Base-by-base conservation (phyloP, 2,797 vertebrate genomes). In the Megalops cyprinoides region DNA sequence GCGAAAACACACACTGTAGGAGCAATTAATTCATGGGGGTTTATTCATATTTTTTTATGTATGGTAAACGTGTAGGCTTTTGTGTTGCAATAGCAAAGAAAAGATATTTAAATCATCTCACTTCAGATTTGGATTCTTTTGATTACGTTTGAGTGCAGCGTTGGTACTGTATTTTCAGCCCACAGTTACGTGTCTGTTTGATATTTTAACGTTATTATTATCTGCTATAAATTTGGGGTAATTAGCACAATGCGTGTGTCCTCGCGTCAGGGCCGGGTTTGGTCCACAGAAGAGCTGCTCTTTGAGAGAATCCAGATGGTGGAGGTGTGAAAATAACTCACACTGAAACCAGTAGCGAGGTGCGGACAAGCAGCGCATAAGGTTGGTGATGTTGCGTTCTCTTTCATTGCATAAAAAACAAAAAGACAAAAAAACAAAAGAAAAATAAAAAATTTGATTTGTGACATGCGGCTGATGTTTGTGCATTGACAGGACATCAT, bases 391-490 rank as follows among this genome's bases (percentile, higher is more conserved):
- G 79, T 67, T 76, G 60, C 44, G 37, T 75, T 76, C 74, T 76
- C 37, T 80, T 55, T 23, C 34, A 14, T 75, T 34, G 79, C 76
- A 77, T 65, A 67, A 76, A 81, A 56, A 76, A 48, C 42, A 62
- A 76, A 65, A 25, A 56, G 12, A 3, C 10, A 67, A 81, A 76
- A 10, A 69, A 65, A 65, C 37, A 34, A 65, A 31, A 42, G 37
- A 69, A 69, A 42, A 69, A 69, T 69, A 69, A 69, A 69, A 69
- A 65, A 69, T 69, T 69, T 69, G 65, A 69, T 69, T 28, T 67
- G 75, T 81, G 79, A 76, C 79, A 81, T 76, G 15, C 51, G 62
- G 79, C 79, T 74, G 74, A 69, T 51, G 58, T 39, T 49, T 81
- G 31, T 14, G 46, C 74, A 42, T 60, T 67, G 58, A 37, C 79